phyloP scores from a whole-genome alignment of 1,140 invertebrate genomes.

The Brachystomella parvula region DNA sequence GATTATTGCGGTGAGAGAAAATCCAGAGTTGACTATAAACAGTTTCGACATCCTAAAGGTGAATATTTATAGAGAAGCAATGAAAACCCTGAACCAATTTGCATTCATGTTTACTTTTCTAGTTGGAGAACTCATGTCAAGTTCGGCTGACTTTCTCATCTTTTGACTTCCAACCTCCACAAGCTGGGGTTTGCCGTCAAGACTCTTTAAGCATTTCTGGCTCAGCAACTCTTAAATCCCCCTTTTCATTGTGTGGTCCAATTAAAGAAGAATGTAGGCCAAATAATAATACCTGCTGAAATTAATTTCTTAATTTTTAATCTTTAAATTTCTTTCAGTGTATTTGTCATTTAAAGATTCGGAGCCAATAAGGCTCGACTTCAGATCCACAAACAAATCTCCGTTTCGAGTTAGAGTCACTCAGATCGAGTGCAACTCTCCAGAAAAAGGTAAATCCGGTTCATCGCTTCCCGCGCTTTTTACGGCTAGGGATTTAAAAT shows the following conservation, averaged over 20 bases:
- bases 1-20: neutral
- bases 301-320: no score
- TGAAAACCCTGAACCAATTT: neutral
- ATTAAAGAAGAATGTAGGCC: neutral
- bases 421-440: neutral
- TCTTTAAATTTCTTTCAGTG: neutral
- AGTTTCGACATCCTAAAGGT: neutral
- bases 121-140: neutral
- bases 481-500: no score
- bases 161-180: neutral
- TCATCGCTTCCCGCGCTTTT: no score
- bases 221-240: neutral
- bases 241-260: neutral
- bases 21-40: neutral
- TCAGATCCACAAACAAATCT: neutral
- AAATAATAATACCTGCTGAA: no score
- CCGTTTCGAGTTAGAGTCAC: neutral
- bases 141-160: neutral
- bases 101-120: no score
- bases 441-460: slow-evolving; percentile 1
- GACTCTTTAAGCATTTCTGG: neutral
- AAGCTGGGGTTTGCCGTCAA: neutral
- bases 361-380: neutral
- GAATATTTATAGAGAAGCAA: no score
- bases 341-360: neutral